Evolutionary conservation across 1,140 invertebrate species (phyloP).

Genomic region (Harpegnathos saltator): DNA sequence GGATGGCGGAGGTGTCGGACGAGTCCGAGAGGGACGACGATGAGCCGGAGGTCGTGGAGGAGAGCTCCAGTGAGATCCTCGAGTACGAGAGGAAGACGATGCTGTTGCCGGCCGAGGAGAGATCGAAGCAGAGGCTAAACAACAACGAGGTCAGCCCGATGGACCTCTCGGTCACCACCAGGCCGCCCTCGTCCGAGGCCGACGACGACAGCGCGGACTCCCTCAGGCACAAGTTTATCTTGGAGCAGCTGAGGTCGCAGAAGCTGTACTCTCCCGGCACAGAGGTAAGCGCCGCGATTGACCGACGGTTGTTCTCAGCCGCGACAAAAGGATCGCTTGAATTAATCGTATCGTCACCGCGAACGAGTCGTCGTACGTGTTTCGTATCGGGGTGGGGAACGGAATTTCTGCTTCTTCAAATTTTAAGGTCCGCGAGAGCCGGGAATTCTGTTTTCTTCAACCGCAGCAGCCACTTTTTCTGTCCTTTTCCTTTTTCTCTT

Average conservation of each 20-base stretch:
- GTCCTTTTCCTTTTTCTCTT: too few species aligned
- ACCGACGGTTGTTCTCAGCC: neutral
- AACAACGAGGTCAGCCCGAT: constrained; percentile 85
- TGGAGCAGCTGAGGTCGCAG: constrained; percentile 83
- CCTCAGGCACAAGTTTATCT: constrained; percentile 83
- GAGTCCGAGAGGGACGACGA: constrained; percentile 80
- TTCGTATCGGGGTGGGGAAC: too few species aligned
- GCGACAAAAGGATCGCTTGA: too few species aligned
- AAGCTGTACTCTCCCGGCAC: constrained; percentile 82
- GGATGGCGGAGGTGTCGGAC: constrained; percentile 86
- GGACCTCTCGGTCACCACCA: constrained; percentile 83
- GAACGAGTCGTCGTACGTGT: too few species aligned
- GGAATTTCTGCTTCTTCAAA: too few species aligned
- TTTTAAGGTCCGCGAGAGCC: too few species aligned
- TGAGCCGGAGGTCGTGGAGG: constrained; percentile 78
- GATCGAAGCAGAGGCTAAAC: constrained; percentile 82
- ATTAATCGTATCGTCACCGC: too few species aligned
- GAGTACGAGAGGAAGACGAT: constrained; percentile 83
- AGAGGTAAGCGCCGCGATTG: constrained; percentile 78
- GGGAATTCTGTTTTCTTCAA: too few species aligned
- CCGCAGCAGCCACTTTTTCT: too few species aligned
- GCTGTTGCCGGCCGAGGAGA: constrained; percentile 77
- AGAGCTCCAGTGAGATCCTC: constrained; percentile 79
- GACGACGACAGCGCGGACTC: constrained; percentile 84
- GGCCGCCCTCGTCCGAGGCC: constrained; percentile 81